Base-by-base conservation (phyloP, 1,140 invertebrate genomes). In the Drosophila ananassae region DNA sequence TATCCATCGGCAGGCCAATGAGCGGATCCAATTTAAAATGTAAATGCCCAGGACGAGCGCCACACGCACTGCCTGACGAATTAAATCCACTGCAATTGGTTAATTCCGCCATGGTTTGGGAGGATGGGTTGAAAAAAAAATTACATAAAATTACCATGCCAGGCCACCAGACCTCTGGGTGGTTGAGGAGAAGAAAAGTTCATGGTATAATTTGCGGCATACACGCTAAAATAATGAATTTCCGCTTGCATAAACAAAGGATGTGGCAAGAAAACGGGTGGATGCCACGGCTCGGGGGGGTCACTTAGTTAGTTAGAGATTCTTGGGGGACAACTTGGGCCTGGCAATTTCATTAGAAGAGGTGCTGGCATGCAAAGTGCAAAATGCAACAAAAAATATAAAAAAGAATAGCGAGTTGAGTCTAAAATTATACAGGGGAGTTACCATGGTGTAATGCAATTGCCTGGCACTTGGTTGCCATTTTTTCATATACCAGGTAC, bases 151-250 rank as follows among this genome's bases (percentile, higher is more conserved):
- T 46, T 46, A 34, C 44, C 37, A 48, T 58, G 41, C 21, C 39
- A 52, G 32, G 48, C 41, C 7, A 10, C 3, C 34, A 44, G 8
- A 2, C 39, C 24, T 5, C 3, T 3, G 5, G 13, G 3, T 4
- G 21, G 53, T 32, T 39, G 25, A 34, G 41, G 22, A 12, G 50
- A 50, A 58, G 69, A 55, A 73, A 55, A 75, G 44, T 78, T 55
- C 78, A 69, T 66, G 50, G 78, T 77, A 87, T 81, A 85, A 72
- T 85, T 81, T 85, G 82, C 47, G 74, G 58, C 72, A 56, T 50
- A 59, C 74, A 78, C 75, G 82, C 66, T 62, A 87, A 85, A 85
- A 80, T 85, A 85, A 85, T 85, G 84, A 87, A 87, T 85, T 85
- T 85, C 52, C 82, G 47, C 74, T 78, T 81, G 69, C 77, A 79